These are phyloP conservation scores for Astreopora myriophthalma DNA, from an alignment of 64 coral and sea anemone species.

Conservation along the genomic window DNA sequence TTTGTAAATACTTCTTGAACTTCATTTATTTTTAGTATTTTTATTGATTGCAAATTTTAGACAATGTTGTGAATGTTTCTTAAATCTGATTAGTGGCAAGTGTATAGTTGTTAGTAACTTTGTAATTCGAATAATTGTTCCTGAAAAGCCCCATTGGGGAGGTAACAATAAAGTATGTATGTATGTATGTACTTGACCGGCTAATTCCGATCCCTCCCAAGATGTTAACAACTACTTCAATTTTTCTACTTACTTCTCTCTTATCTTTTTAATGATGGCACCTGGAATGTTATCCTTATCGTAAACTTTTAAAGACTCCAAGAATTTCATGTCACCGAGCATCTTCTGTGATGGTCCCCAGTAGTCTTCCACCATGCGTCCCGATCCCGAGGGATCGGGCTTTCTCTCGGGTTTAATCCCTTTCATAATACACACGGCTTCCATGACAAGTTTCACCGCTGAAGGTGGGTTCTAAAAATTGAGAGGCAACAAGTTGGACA, in stretches of 20 bases:
- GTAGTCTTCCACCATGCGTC: conserved; percentile 99
- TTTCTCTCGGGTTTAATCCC: conserved; percentile 92
- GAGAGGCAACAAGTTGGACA: neutral
- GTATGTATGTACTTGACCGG: too few relatives aligned
- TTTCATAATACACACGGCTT: conserved; percentile 99
- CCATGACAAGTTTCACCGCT: conserved; percentile 96
- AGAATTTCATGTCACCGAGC: conserved; percentile 93
- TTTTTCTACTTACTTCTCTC: conserved; percentile 87
- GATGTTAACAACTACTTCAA: too few relatives aligned
- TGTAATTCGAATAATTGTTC: too few relatives aligned
- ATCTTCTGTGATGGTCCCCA: conserved; percentile 99
- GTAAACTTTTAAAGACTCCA: conserved; percentile 94
- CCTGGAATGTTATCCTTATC: conserved; percentile 95
- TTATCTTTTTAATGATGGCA: conserved; percentile 95
- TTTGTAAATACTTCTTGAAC: too few relatives aligned
- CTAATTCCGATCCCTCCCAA: neutral
- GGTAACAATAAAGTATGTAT: too few relatives aligned
- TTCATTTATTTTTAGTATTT: too few relatives aligned
- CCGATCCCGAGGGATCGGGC: conserved; percentile 97
- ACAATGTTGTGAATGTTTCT: too few relatives aligned
- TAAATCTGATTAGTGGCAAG: too few relatives aligned
- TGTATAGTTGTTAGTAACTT: too few relatives aligned
- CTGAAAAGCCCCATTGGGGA: too few relatives aligned
- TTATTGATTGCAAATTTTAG: too few relatives aligned
- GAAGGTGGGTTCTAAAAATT: conserved; percentile 84